phyloP scores from a whole-genome alignment of 1,140 invertebrate species.

The Steinernema khuongi region DNA sequence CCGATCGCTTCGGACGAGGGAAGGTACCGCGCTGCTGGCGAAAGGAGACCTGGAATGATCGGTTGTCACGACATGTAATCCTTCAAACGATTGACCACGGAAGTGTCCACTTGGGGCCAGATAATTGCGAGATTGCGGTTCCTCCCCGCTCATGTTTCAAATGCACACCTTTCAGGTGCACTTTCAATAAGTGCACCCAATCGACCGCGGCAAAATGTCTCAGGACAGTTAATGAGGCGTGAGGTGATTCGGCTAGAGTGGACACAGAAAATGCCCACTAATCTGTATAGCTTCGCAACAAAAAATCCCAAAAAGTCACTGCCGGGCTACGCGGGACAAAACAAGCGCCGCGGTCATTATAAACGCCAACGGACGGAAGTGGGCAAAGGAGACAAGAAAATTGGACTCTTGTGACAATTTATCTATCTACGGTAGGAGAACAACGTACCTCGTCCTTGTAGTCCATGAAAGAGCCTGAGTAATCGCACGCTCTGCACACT shows the following conservation, averaged over 20 bases:
- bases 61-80: background rate
- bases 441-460: background rate
- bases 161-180: background rate
- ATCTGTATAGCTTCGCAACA: conserved; percentile 11
- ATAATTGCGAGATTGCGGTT: background rate
- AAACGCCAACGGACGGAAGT: background rate
- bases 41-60: background rate
- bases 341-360: conserved; percentile 8
- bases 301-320: background rate
- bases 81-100: background rate
- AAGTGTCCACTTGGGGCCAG: background rate
- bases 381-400: background rate
- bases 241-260: background rate
- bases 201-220: background rate
- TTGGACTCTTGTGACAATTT: conserved; percentile 13
- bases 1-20: background rate
- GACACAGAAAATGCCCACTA: background rate
- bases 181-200: conserved; percentile 10
- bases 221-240: background rate
- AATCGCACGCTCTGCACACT: background rate
- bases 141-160: background rate
- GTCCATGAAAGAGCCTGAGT: background rate
- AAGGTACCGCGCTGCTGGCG: background rate
- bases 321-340: background rate
- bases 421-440: background rate